Base-by-base conservation (phyloP, 92 coral and sea anemone species). In the Metridium senile region DNA sequence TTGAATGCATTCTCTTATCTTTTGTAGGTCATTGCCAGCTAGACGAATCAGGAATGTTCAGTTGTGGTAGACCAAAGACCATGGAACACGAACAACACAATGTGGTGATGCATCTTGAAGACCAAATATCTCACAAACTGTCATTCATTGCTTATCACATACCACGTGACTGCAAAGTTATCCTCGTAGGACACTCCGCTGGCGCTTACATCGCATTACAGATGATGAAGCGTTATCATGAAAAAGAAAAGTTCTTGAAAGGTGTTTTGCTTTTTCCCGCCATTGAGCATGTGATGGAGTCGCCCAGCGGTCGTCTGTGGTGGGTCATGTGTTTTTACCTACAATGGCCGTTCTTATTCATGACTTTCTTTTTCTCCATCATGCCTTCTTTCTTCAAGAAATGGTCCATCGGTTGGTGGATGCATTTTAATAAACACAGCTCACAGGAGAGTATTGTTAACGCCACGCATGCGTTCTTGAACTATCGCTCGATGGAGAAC, bases 301-400 rank as follows among this genome's bases (percentile, higher is more conserved):
- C 99, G 11, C 99, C 98, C 23, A 89, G 91, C 57, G 99, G 99
- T n/a, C 89, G 89, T 63, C 77, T 96, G 30, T 93, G 98, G 87
- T 86, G 89, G 70, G 90, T 91, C 33, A 87, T 86, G 29, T 89
- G 96, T 39, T 91, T 84, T 58, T 85, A 93, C 85, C 21, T 96
- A 28, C 93, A 89, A 26, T 96, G 98, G 97, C 98, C 97, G 25
- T 85, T 96, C 51, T 86, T 96, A 26, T 75, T 93, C 32, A 87
- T 89, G 27, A 88, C 97, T 17, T 89, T 88, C 76, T 70, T 75
- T 33, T 91, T 88, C 35, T 96, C 99, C 1, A 62, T 85, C 66
- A 30, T 96, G 77, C 99, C 99, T 3, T 67, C 81, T 7, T 23
- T 89, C 1, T 52, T 93, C 51, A 91, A 90, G 67, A 86, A 89